Conservation (phyloP, 2,888 invertebrate species). For the Melanargia galathea region DNA sequence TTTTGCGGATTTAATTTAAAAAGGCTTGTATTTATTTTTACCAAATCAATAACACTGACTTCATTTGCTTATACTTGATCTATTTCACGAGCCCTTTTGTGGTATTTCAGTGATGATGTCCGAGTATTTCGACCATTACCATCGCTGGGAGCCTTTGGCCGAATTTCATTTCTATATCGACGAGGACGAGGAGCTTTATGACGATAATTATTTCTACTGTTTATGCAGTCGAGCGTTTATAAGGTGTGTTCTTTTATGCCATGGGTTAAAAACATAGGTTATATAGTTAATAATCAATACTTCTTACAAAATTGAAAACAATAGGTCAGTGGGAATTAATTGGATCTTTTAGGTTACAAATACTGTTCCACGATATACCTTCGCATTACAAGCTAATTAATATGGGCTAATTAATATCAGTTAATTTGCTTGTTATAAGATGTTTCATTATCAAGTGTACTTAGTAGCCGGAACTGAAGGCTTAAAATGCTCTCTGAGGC, state of each 20-base stretch:
- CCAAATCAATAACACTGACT: constrained; percentile 7
- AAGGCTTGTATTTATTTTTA: constrained; percentile 23
- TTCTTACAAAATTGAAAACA: background rate
- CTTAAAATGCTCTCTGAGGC: no score
- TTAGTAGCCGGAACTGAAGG: no score
- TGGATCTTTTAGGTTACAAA: background rate
- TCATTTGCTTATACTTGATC: background rate
- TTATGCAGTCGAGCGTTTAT: constrained; percentile 87
- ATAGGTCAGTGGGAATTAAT: background rate
- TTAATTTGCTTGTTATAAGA: no score
- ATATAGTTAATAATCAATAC: constrained; percentile 15
- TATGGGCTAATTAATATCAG: no score
- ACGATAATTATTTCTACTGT: constrained; percentile 83
- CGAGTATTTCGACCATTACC: constrained; percentile 69
- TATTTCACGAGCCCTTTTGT: background rate
- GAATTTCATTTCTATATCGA: constrained; percentile 81
- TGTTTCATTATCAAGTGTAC: no score
- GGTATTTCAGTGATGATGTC: constrained; percentile 60
- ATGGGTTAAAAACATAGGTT: no score
- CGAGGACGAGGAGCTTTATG: constrained; percentile 59
- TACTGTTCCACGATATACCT: background rate
- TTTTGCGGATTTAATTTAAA: background rate
- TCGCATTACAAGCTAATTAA: no score
- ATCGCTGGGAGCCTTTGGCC: constrained; percentile 86
- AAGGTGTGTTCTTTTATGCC: constrained; percentile 65